Base-by-base conservation (phyloP, 2,113 vertebrate species). In the Bujurquina vittata region DNA sequence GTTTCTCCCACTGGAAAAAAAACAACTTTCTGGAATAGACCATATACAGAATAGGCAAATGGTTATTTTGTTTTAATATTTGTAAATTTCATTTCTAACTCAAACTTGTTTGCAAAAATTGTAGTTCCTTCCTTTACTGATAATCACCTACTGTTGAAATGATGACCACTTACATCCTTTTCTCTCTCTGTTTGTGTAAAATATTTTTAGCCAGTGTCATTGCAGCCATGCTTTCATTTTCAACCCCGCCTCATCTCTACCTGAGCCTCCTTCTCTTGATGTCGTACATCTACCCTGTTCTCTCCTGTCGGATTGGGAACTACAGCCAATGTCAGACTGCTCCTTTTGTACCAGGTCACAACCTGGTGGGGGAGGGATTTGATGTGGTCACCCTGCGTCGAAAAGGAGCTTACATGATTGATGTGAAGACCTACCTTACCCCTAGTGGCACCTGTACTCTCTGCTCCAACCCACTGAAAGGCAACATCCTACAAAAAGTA, bases 351-450 rank as follows among this genome's bases (percentile, higher is more conserved):
- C 96, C 95, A 0, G 94, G 95, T 0, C 17, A 91, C 1, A 76
- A 75, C 87, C 61, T 96, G 90, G 92, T 91, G 0, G 96, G 95
- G 2, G 92, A 94, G 57, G 95, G 95, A 2, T 62, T 94, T 4
- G 93, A 96, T 0, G 84, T 96, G 59, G 95, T 94, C 81, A 95
- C 40, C 5, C 90, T 96, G 67, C 75, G 11, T 26, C 90, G 52
- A 15, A 96, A 93, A 1, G 86, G 89, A 59, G 87, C 91, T 80
- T 93, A 91, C 11, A 2, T 93, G 0, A 79, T 96, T 7, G 86
- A 94, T 5, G 10, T 92, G 40, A 86, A 31, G 33, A 87, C 79
- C 1, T 93, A 59, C 72, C 3, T 80, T 3, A 80, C 29, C 0
- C 43, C 75, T 1, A 14, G 2, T 1, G 0, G 54, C 40, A 83